Conservation (phyloP, 1,140 invertebrate genomes). For the Drosophila athabasca region DNA sequence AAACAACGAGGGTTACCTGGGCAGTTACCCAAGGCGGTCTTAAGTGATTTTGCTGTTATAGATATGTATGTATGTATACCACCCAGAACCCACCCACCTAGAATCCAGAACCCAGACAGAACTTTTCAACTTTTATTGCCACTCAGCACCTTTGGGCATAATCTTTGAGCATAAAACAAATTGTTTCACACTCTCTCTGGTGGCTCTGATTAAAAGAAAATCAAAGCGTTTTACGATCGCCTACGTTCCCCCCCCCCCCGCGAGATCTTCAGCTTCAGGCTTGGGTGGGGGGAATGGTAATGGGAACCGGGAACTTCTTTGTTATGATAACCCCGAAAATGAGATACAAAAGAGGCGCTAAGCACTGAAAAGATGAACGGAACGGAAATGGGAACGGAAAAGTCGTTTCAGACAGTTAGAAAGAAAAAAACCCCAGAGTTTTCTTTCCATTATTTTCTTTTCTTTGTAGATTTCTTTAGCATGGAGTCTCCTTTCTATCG, state of each 20-base stretch:
- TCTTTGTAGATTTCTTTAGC: conserved; percentile 26
- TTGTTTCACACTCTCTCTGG: conserved; percentile 64
- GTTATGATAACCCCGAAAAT: conserved; percentile 25
- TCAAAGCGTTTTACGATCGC: conserved; percentile 58
- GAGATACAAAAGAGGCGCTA: conserved; percentile 68
- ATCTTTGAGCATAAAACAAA: conserved; percentile 42
- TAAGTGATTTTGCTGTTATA: too few species aligned
- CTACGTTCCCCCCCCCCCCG: background rate
- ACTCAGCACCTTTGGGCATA: background rate
- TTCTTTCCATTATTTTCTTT: conserved; percentile 46
- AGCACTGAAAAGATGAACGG: conserved; percentile 51
- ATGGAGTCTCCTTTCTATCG: conserved; percentile 32
- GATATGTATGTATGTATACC: background rate
- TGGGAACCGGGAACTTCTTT: conserved; percentile 14
- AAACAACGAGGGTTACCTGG: background rate
- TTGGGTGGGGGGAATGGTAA: too few species aligned
- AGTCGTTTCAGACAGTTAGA: conserved; percentile 50
- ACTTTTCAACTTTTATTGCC: conserved; percentile 9
- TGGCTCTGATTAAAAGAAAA: conserved; percentile 61
- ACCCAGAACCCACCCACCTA: conserved; percentile 25
- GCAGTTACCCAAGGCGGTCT: background rate
- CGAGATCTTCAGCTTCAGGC: too few species aligned
- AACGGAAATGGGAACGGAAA: conserved; percentile 67
- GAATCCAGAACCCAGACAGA: conserved; percentile 9
- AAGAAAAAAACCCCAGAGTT: conserved; percentile 6